Base-by-base conservation (phyloP, 2,113 vertebrate genomes). In the Aramus guarauna region DNA sequence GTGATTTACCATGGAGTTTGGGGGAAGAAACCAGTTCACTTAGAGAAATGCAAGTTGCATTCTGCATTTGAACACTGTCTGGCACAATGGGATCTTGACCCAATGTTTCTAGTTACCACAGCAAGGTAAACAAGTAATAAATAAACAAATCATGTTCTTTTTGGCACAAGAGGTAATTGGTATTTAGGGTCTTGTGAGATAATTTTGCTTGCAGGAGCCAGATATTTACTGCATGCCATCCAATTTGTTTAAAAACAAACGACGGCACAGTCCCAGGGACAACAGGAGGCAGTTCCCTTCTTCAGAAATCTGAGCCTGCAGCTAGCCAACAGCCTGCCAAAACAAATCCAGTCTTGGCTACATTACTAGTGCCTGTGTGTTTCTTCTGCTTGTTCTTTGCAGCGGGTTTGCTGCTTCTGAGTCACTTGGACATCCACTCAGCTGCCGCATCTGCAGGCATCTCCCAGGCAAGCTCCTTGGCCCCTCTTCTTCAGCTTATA, bases 81-180 rank as follows among this genome's bases (percentile, higher is more conserved):
- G 78, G 39, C 58, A 59, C 27, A 37, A 30, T 56, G 48, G 8
- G n/a, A 79, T 79, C 50, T 77, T 73, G 41, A 88, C 41, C 74
- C 59, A 62, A 3, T 53, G 55, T 90, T 96, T 94, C 36, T 90
- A 45, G 84, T 94, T 88, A 88, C 66, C 84, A 94, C 77, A 94
- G 69, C 66, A 93, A 90, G 71, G 56, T 79, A 90, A 95, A 94
- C 52, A 92, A 84, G 30, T 87, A 64, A 95, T 92, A 94, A 94
- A 85, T 64, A 91, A 90, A 68, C 16, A 78, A 62, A 77, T 92
- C 4, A 2, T 36, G 26, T 69, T 93, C 74, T 92, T 90, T 92
- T 90, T 88, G 85, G 63, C 63, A 37, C 20, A 32, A 52, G 11
- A 45, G 22, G 12, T 64, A 75, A 82, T 72, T 85, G 52, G 23